Base-by-base conservation (phyloP, 2,113 vertebrate genomes). In the Vanacampus margaritifer region DNA sequence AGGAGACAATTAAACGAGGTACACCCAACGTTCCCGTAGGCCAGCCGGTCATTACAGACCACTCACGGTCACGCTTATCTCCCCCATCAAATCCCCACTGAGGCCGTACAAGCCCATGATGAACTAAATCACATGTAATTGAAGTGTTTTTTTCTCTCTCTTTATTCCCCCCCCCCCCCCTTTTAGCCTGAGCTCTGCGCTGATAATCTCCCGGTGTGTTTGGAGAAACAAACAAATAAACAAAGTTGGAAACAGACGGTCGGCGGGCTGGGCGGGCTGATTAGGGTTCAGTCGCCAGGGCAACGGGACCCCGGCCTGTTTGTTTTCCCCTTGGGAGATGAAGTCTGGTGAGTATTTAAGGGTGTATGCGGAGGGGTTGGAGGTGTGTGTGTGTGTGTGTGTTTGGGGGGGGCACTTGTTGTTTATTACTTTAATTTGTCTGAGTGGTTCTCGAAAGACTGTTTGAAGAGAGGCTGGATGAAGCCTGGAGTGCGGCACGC, bases 361-460 rank as follows among this genome's bases (percentile, higher is more conserved):
- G n/a, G 24, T 32, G 13, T 64, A 68, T 37, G 78, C 72, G 64
- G 48, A 65, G 54, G 3, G 6, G 24, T 10, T 28, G 26, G 65
- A 67, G 56, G 43, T 17, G 13, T 12, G 43, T 5, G 37, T 7
- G 37, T 7, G 37, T 2, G 0, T 7, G 37, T 7, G 37, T 39
- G 37, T n/a, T n/a, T n/a, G 28, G 4, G 11, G 39, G 73, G 79
- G 59, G 45, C 64, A 72, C 79, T 88, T 87, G 84, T 86, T 89
- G 88, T 89, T 88, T 89, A 89, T 89, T 84, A 88, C 86, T 86
- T 74, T 89, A 89, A 90, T 90, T 89, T 89, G 83, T 89, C 84
- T 83, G 83, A 87, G 87, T 82, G 84, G 76, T 84, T 88, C 82
- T 85, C 72, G 77, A 83, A 84, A 85, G 84, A 85, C 50, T 72